These are phyloP conservation scores for Meda fulgida DNA, from an alignment of 2,797 vertebrate genomes.

Conservation along the genomic window DNA sequence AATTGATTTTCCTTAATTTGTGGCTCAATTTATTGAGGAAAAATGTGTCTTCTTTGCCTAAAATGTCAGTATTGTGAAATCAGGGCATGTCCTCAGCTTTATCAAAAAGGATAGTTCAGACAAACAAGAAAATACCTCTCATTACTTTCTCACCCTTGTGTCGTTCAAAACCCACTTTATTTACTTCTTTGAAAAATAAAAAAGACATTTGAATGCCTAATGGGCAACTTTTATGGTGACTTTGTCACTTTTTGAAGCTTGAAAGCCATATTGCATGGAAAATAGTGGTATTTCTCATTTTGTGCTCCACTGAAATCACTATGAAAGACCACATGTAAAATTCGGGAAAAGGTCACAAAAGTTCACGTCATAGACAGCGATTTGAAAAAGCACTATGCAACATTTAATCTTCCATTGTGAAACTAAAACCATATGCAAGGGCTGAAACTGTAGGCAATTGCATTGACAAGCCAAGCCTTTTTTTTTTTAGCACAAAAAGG, in stretches of 20 bases:
- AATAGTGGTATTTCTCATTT: background rate
- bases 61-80: background rate
- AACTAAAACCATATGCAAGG: background rate
- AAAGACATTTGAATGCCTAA: background rate
- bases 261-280: background rate
- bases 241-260: background rate
- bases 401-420: background rate
- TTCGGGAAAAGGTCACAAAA: background rate
- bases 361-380: background rate
- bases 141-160: background rate
- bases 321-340: background rate
- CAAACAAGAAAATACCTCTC: background rate
- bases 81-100: background rate
- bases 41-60: background rate
- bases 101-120: background rate
- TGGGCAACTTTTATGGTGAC: background rate
- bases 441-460: background rate
- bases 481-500: constrained; percentile 21
- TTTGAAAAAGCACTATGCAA: background rate
- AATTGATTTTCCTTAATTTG: constrained; percentile 28
- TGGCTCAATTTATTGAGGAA: background rate
- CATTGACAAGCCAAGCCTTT: background rate
- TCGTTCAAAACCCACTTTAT: background rate
- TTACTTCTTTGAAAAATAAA: background rate
- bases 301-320: background rate